These are phyloP conservation scores for Neodiprion virginianus DNA, from an alignment of 1,140 invertebrate genomes.

Conservation along the genomic window DNA sequence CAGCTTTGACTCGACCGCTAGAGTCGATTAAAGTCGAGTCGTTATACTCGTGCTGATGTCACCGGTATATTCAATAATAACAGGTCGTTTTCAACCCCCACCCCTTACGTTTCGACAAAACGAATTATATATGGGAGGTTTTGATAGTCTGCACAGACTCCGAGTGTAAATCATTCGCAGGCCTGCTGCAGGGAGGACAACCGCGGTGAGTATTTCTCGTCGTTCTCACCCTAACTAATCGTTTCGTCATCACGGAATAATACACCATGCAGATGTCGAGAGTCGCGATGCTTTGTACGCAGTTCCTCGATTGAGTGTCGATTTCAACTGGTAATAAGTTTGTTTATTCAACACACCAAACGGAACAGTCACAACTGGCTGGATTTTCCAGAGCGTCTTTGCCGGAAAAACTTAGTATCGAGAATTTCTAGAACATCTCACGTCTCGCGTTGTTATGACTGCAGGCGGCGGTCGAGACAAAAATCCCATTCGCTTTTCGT, in stretches of 20 bases:
- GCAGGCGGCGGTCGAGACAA: too few species aligned
- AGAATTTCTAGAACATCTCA: conserved; percentile 32
- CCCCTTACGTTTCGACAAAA: not conserved
- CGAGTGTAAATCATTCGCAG: conserved; percentile 14
- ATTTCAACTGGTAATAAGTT: conserved; percentile 24
- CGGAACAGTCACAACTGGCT: conserved; percentile 24
- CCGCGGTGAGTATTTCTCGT: conserved; percentile 24
- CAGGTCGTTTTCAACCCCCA: not conserved
- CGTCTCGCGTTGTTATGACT: not conserved
- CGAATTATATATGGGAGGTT: not conserved
- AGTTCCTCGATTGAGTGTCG: conserved; percentile 3
- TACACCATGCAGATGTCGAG: conserved; percentile 34
- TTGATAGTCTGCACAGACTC: not conserved
- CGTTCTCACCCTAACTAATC: conserved; percentile 52
- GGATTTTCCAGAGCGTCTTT: conserved; percentile 30
- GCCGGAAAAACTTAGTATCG: conserved; percentile 31
- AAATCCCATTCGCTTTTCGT: too few species aligned
- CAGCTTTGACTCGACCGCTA: too few species aligned
- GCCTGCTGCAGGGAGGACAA: conserved; percentile 28
- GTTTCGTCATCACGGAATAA: conserved; percentile 58
- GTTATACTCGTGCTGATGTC: not conserved
- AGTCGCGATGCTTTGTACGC: too few species aligned
- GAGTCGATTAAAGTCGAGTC: not conserved
- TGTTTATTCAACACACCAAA: conserved; percentile 17
- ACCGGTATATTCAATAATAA: not conserved